phyloP scores from a whole-genome alignment of 2,113 vertebrate genomes.

The Eulemur macaco region DNA sequence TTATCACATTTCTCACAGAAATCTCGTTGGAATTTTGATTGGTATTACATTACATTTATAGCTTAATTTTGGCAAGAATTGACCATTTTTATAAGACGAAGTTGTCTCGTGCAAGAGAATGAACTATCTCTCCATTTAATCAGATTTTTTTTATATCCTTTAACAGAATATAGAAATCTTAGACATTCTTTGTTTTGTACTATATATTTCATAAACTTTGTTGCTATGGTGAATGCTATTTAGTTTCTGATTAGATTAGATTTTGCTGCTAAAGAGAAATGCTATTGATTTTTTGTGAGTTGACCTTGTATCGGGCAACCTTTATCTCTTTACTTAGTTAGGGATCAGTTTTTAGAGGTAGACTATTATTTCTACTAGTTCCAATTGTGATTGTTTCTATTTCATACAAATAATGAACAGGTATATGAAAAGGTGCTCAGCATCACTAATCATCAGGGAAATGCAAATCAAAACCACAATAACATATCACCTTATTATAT shows the following conservation, averaged over 20 bases:
- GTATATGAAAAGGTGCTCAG: not conserved
- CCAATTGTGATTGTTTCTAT: not conserved
- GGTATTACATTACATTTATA: not conserved
- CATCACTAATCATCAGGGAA: not conserved
- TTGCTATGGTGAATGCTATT: not conserved
- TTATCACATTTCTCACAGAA: constrained; percentile 12
- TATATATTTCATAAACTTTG: not conserved
- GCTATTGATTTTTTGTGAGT: not conserved
- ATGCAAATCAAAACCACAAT: not conserved
- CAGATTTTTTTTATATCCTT: not conserved
- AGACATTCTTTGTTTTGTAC: not conserved
- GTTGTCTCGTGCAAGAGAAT: not conserved
- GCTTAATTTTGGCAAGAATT: constrained; percentile 15
- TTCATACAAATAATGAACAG: not conserved
- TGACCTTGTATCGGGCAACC: not conserved
- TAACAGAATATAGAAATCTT: not conserved
- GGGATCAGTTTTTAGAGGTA: not conserved
- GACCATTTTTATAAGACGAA: not conserved
- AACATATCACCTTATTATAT: not conserved
- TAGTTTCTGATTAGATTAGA: not conserved
- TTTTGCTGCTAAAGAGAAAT: constrained; percentile 22
- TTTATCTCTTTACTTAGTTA: not conserved
- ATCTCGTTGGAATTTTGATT: not conserved
- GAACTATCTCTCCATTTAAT: constrained; percentile 6
- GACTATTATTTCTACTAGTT: constrained; percentile 9